phyloP scores from a whole-genome alignment of 2,888 invertebrate genomes.

The Epirrhoe alternata region DNA sequence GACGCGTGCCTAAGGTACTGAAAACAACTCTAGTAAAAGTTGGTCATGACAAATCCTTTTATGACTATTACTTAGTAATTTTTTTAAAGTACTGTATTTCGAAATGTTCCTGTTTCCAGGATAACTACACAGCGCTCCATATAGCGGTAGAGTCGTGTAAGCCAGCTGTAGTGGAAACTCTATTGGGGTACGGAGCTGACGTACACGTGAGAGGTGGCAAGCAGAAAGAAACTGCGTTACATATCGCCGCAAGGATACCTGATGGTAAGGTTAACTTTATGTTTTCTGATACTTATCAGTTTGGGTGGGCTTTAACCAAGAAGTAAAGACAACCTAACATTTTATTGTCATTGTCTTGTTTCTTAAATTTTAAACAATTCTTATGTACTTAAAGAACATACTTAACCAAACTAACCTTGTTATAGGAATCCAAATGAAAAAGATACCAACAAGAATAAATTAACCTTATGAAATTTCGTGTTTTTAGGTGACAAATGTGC shows the following conservation, averaged over 20 bases:
- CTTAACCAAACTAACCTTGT: too few relatives aligned
- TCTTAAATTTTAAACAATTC: too few relatives aligned
- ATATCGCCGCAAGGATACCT: constrained; percentile 97
- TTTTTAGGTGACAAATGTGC: constrained; percentile 88
- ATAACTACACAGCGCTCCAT: constrained; percentile 98
- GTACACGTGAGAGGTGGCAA: constrained; percentile 97
- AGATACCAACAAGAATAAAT: background rate
- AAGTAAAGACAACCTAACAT: too few relatives aligned
- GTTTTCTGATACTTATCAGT: too few relatives aligned
- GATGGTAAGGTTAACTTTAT: constrained; percentile 69
- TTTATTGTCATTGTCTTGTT: too few relatives aligned
- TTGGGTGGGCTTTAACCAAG: too few relatives aligned
- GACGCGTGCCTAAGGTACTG: too few relatives aligned
- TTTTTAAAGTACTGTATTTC: background rate
- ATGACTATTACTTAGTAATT: too few relatives aligned
- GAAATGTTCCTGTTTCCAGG: constrained; percentile 82
- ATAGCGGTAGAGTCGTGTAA: constrained; percentile 98
- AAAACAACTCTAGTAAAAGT: background rate
- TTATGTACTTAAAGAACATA: too few relatives aligned
- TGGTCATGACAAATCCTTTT: too few relatives aligned
- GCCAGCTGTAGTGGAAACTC: constrained; percentile 97
- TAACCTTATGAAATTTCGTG: background rate
- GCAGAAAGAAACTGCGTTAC: constrained; percentile 96
- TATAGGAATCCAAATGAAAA: too few relatives aligned
- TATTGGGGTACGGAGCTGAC: constrained; percentile 98